Evolutionary conservation across 2,113 vertebrate species (phyloP).

Genomic region (Amia ocellicauda): DNA sequence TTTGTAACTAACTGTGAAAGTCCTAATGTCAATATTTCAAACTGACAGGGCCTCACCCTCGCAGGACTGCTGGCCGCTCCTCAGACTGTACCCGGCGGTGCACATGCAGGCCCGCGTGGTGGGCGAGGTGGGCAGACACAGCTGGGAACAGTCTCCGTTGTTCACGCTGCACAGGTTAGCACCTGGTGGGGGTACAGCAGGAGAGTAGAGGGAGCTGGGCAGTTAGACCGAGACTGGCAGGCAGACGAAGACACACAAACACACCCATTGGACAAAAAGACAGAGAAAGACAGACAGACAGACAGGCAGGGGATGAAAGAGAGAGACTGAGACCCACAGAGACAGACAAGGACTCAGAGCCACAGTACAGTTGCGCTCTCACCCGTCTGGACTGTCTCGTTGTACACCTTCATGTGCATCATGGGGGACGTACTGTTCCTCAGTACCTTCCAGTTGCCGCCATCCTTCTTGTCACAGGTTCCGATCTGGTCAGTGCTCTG

Average conservation of each 20-base stretch:
- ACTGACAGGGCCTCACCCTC: constrained; percentile 82
- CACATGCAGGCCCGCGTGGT: constrained; percentile 91
- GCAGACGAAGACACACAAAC: constrained; percentile 38
- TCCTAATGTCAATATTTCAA: too few relatives aligned
- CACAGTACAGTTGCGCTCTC: background rate
- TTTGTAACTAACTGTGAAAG: too few relatives aligned
- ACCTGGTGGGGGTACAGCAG: constrained; percentile 40
- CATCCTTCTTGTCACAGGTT: constrained; percentile 86
- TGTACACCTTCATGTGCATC: constrained; percentile 97
- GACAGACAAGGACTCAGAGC: too few relatives aligned
- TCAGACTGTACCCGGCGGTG: constrained; percentile 92
- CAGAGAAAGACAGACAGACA: too few relatives aligned
- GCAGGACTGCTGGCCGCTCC: constrained; percentile 86
- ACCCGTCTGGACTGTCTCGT: constrained; percentile 84
- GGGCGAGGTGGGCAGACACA: constrained; percentile 86
- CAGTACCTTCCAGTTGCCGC: constrained; percentile 71
- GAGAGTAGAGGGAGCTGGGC: constrained; percentile 18
- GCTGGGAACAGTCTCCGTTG: constrained; percentile 92
- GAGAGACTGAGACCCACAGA: too few relatives aligned
- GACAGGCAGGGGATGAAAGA: too few relatives aligned
- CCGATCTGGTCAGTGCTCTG: constrained; percentile 89
- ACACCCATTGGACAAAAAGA: too few relatives aligned
- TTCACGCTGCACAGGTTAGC: constrained; percentile 87
- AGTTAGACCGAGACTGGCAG: constrained; percentile 9
- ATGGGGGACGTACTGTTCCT: constrained; percentile 90